These are phyloP conservation scores for Enteromius argenteus DNA, from an alignment of 2,797 vertebrate genomes.

Conservation along the genomic window DNA sequence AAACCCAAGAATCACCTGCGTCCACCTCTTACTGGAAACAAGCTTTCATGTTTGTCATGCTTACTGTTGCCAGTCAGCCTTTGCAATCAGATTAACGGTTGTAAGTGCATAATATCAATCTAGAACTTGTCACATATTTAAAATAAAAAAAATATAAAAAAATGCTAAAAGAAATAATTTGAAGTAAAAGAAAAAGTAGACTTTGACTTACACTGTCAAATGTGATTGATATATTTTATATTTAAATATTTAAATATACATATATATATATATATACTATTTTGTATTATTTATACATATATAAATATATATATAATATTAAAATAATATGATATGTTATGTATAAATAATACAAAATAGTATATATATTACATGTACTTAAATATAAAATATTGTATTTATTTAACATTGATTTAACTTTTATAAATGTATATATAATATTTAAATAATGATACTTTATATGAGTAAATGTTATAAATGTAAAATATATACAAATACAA, in stretches of 20 bases:
- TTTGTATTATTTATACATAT: not conserved
- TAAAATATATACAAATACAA: not conserved
- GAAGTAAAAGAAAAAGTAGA: too few species aligned
- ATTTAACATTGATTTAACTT: too few species aligned
- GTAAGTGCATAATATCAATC: not conserved
- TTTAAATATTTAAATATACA: not conserved
- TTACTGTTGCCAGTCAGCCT: not conserved
- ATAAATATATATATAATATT: not conserved
- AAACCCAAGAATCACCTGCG: slow-evolving; percentile 42
- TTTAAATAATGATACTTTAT: too few species aligned
- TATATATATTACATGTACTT: too few species aligned
- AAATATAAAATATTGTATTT: too few species aligned
- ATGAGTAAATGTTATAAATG: too few species aligned
- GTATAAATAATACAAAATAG: too few species aligned
- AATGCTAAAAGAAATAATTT: not conserved
- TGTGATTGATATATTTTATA: not conserved
- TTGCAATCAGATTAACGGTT: not conserved
- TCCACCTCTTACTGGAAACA: slow-evolving; percentile 74
- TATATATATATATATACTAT: not conserved
- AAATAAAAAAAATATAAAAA: not conserved
- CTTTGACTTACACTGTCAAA: not conserved
- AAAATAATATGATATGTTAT: too few species aligned
- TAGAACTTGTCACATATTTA: not conserved
- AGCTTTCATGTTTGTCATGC: slow-evolving; percentile 44
- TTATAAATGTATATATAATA: too few species aligned